Base-by-base conservation (phyloP, 92 coral and sea anemone species). In the Paramuricea clavata region DNA sequence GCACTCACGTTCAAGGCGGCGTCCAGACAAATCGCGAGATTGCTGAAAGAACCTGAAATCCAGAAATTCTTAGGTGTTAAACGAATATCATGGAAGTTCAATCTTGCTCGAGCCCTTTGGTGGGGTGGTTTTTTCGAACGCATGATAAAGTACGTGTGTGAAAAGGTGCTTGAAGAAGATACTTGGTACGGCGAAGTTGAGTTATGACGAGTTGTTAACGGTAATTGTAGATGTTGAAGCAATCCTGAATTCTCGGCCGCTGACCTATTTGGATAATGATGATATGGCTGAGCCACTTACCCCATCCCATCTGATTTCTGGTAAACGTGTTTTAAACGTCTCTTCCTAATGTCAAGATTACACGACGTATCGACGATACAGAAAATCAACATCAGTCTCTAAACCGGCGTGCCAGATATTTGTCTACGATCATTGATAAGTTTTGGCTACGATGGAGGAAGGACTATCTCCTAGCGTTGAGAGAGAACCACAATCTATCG, bases 111-210 rank as follows among this genome's bases (percentile, higher is more conserved):
- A 60, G 77, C 32, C 17, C 83, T 10, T 4, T 39, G 44, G 44
- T 39, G 44, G 44, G 44, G 44, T 10, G 44, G 44, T 4, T 39
- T 39, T 61, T 12, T 82, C 47, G 86, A 82, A 68, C 65, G 78
- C 27, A 23, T 69, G 50, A 27, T 82, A n/a, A n/a, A n/a, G n/a
- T 2, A 68, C 42, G 19, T 28, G 78, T 9, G 39, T 19, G 12
- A 44, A 82, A 31, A 36, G 49, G 8, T 82, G 78, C 49, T 39
- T 82, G 77, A 36, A 74, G 26, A 82, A 82, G 86, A 82, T 82
- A n/a, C 64, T 57, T n/a, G 75, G 75, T 7, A 43, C 33, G 1
- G 86, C 78, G 69, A 82, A 43, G 49, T 31, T 82, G 30, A 82
- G 33, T 0, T 82, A 82, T 67, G 76, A 82, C 35, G 77, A 82